Conservation (phyloP, 2,113 vertebrate species). For the Anoura caudifer region DNA sequence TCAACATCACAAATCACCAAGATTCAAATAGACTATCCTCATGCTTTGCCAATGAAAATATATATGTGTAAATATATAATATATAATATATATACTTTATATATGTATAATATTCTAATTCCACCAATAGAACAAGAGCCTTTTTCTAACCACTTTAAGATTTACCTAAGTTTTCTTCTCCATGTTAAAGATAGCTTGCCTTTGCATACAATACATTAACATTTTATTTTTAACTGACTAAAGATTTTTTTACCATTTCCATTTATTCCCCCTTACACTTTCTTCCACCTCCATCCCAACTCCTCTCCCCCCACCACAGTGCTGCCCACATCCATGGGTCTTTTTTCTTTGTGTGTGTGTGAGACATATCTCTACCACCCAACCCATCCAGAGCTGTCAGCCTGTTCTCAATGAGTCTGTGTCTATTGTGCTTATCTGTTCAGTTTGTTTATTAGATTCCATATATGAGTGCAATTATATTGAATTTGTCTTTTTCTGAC, state of each 20-base stretch:
- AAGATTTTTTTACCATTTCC: not conserved
- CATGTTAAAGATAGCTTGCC: not conserved
- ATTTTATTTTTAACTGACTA: not conserved
- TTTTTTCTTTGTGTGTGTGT: too few species aligned
- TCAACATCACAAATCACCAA: not conserved
- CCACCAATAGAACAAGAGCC: not conserved
- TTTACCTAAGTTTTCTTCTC: not conserved
- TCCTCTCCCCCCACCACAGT: too few species aligned
- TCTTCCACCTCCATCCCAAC: too few species aligned
- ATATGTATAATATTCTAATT: not conserved
- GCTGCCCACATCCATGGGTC: too few species aligned
- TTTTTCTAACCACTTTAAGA: not conserved
- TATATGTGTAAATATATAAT: not conserved
- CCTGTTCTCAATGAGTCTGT: too few species aligned
- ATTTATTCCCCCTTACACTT: too few species aligned
- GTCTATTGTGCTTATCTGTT: too few species aligned
- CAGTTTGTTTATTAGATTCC: too few species aligned
- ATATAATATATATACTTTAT: not conserved
- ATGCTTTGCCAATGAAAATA: not conserved
- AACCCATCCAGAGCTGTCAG: too few species aligned
- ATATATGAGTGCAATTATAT: too few species aligned
- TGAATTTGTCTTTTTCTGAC: too few species aligned
- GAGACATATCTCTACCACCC: too few species aligned
- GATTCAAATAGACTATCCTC: not conserved
- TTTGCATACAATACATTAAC: not conserved